Conservation (phyloP, 2,797 vertebrate species). For the Acridotheres tristis region DNA sequence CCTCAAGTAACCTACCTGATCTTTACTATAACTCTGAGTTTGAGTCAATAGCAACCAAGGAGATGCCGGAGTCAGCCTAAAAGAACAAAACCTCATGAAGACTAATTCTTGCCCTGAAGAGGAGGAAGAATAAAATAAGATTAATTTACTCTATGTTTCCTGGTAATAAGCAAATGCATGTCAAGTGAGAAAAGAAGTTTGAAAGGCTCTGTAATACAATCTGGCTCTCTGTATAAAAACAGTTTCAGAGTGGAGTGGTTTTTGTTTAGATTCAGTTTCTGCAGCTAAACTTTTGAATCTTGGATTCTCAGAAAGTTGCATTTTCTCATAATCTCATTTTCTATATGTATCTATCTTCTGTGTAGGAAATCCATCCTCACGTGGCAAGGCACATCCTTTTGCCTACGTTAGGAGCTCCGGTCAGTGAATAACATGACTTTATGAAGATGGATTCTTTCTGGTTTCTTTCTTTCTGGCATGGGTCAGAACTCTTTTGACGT, state of each 20-base stretch:
- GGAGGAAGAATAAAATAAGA: neutral
- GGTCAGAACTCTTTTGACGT: neutral
- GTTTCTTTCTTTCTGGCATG: neutral
- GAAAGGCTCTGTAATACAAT: neutral
- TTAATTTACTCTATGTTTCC: neutral
- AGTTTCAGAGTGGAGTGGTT: accelerated
- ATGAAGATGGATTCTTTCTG: neutral
- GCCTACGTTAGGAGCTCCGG: neutral
- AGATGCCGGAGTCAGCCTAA: neutral
- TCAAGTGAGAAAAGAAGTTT: neutral
- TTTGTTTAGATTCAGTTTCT: neutral
- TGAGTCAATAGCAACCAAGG: neutral
- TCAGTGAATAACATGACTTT: neutral
- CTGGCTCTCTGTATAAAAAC: neutral
- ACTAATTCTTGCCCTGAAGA: neutral
- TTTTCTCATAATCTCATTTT: neutral
- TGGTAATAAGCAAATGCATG: neutral
- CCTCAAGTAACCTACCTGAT: neutral
- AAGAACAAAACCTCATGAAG: neutral
- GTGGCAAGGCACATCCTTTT: neutral
- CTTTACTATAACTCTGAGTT: neutral
- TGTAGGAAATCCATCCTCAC: neutral
- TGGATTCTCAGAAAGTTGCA: neutral
- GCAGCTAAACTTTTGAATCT: neutral
- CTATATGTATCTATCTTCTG: neutral